Conservation (phyloP, 2,888 invertebrate genomes). For the Pollenia labialis region DNA sequence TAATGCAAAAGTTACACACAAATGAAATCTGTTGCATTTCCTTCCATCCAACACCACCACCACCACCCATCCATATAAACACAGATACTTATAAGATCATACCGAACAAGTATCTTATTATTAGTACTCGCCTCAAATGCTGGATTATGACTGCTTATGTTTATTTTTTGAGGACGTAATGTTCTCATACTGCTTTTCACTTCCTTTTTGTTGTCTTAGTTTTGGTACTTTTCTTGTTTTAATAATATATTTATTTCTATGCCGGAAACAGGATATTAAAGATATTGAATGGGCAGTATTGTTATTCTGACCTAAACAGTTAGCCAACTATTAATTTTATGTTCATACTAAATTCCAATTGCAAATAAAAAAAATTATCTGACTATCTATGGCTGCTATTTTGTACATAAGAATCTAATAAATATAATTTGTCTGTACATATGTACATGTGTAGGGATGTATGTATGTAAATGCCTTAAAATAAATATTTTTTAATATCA, state of each 20-base stretch:
- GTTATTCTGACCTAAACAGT: slow-evolving; percentile 50
- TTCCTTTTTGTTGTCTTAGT: slow-evolving; percentile 18
- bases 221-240: slow-evolving; percentile 10
- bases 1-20: slow-evolving; percentile 2
- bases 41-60: not conserved
- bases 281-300: slow-evolving; percentile 65
- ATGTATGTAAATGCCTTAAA: not conserved
- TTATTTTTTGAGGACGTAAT: not conserved
- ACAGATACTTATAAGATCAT: slow-evolving; percentile 15
- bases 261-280: slow-evolving; percentile 67
- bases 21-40: slow-evolving; percentile 69
- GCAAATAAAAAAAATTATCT: slow-evolving; percentile 26
- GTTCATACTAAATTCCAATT: slow-evolving; percentile 39
- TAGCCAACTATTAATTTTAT: slow-evolving; percentile 48
- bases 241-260: slow-evolving; percentile 50
- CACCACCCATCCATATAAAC: not conserved
- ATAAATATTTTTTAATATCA: slow-evolving; percentile 5
- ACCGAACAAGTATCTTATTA: slow-evolving; percentile 32
- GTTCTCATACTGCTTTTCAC: slow-evolving; percentile 19
- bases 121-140: slow-evolving; percentile 35
- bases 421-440: slow-evolving; percentile 19
- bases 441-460: not conserved
- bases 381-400: not conserved
- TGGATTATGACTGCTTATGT: slow-evolving; percentile 58
- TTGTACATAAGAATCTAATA: slow-evolving; percentile 1